Conservation (phyloP, 1,140 invertebrate species). For the Atopsyche davidsoni region DNA sequence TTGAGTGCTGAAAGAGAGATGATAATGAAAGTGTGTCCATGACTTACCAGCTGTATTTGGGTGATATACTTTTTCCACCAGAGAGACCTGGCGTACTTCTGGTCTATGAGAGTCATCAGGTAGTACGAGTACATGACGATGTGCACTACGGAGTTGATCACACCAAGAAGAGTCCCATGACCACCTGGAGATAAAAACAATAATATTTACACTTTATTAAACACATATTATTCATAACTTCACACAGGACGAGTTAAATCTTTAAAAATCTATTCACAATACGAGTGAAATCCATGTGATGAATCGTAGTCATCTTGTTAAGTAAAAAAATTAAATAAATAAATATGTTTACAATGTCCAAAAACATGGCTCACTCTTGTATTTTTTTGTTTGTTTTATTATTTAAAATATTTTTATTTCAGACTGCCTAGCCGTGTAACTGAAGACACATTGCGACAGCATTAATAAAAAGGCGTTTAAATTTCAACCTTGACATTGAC, state of each 20-base stretch:
- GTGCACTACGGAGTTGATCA: slow-evolving; percentile 70
- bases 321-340: slow-evolving; percentile 1
- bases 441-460: no score
- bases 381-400: slow-evolving; percentile 1
- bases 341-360: neutral
- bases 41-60: slow-evolving; percentile 58
- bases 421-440: no score
- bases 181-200: slow-evolving; percentile 50
- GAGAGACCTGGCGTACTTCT: slow-evolving; percentile 53
- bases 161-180: slow-evolving; percentile 52
- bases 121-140: slow-evolving; percentile 79
- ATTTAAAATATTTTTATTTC: no score
- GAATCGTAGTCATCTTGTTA: no score
- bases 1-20: no score
- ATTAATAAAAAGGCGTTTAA: no score
- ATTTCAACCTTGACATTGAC: no score
- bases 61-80: slow-evolving; percentile 76
- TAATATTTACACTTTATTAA: no score
- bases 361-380: neutral
- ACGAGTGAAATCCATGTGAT: no score
- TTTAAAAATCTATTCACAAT: no score
- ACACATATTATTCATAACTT: no score
- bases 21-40: neutral
- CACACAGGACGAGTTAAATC: no score
- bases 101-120: slow-evolving; percentile 56